Evolutionary conservation across 1,140 invertebrate species (phyloP).

Genomic region (Tribolium castaneum): DNA sequence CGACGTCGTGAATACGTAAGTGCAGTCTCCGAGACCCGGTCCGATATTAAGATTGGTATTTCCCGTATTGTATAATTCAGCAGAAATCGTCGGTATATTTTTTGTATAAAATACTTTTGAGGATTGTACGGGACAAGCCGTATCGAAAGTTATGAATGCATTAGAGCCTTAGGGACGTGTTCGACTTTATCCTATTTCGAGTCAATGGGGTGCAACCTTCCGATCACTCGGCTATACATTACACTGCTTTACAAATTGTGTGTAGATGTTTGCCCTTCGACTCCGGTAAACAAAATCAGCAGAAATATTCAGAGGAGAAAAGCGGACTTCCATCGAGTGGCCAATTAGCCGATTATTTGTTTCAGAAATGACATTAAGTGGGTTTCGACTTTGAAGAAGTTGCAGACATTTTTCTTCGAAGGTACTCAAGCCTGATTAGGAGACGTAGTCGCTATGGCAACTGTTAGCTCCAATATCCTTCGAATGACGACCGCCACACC

Average conservation of each 20-base stretch:
- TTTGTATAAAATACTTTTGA: conserved; percentile 44
- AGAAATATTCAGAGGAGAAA: conserved; percentile 18
- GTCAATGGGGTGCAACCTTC: conserved; percentile 41
- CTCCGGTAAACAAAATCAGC: conserved; percentile 12
- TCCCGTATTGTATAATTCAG: conserved; percentile 38
- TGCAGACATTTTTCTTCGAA: conserved; percentile 25
- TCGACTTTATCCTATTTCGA: conserved; percentile 45
- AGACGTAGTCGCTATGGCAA: conserved; percentile 20
- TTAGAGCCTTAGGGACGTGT: conserved; percentile 46
- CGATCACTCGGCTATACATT: conserved; percentile 41
- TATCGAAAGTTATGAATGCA: conserved; percentile 52
- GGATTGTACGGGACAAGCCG: conserved; percentile 44
- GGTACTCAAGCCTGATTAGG: conserved; percentile 31
- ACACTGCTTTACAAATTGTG: conserved; percentile 39
- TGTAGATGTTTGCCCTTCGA: conserved; percentile 35
- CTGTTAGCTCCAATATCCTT: conserved; percentile 35
- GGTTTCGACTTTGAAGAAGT: conserved; percentile 28
- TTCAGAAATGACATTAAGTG: neutral
- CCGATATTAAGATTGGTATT: conserved; percentile 36
- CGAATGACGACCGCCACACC: conserved; percentile 27
- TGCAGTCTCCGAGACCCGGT: neutral
- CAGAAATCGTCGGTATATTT: conserved; percentile 37
- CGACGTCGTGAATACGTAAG: conserved; percentile 17
- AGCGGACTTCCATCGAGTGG: neutral
- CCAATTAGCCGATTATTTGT: too few relatives aligned